phyloP scores from a whole-genome alignment of 2,113 vertebrate species.

The Amazona vittata region DNA sequence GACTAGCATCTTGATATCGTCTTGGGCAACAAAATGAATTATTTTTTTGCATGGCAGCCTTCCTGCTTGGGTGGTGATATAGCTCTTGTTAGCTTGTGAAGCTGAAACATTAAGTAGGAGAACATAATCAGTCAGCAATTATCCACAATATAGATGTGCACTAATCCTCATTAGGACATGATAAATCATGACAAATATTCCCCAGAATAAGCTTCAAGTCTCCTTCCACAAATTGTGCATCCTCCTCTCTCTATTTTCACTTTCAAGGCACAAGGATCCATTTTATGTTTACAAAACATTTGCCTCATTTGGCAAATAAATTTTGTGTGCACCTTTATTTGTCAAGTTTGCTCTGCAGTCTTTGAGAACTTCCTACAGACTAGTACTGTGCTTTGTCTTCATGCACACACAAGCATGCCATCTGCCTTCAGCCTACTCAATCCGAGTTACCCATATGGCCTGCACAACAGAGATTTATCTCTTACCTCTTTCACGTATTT shows the following conservation, averaged over 20 bases:
- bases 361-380: background rate
- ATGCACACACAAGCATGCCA: background rate
- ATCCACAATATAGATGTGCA: background rate
- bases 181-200: background rate
- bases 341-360: background rate
- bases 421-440: background rate
- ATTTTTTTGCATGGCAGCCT: slow-evolving; percentile 85
- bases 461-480: background rate
- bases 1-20: slow-evolving; percentile 57
- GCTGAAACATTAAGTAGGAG: slow-evolving; percentile 67
- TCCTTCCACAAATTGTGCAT: background rate
- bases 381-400: background rate
- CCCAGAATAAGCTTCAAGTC: background rate
- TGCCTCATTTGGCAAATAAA: background rate
- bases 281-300: background rate
- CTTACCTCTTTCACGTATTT: background rate
- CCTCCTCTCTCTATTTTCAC: background rate
- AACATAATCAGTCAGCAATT: background rate
- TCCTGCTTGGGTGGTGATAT: slow-evolving; percentile 82
- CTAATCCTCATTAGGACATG: background rate
- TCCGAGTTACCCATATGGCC: background rate
- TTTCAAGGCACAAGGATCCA: background rate
- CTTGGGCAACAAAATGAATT: slow-evolving; percentile 76
- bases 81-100: slow-evolving; percentile 13
- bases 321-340: background rate